Evolutionary conservation across 1,140 invertebrate genomes (phyloP), one percentile per base, ranked within the genome.

Genomic region (Chironomus striatipennis): DNA sequence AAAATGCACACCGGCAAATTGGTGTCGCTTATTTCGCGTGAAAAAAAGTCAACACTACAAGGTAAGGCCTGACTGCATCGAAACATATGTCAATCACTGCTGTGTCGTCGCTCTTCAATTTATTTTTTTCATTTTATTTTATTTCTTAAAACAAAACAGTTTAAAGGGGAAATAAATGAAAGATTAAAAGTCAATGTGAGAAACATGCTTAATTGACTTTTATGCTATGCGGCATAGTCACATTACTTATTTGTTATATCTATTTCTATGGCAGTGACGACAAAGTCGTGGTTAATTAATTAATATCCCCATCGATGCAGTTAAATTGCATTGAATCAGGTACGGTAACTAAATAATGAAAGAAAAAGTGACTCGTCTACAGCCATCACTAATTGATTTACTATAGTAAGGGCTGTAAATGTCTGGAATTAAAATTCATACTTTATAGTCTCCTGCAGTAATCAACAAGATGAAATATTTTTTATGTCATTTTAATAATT

Each of bases 211-310:
- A 34, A 34, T 34, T 34, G 24, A 34, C 24, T 34, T n/a, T 34
- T 34, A 34, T 34, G 24, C 24, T 5, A 34, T 34, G 24, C 24
- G 24, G 24, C 24, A 2, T 34, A 34, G 24, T 34, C 24, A 34
- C 24, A 34, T 34, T 34, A 34, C 24, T 34, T 34, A 34, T 34
- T 34, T 34, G 5, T 2, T 34, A 34, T 34, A 34, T 34, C 24
- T 34, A 34, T 34, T 34, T 34, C 24, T 34, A 34, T 34, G 24
- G 5, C 1, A 34, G 24, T 34, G 24, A 34, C 24, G 1, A 57
- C 12, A n/a, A n/a, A 57, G 47, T 57, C 47, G 47, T 57, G 47
- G 47, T 57, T 57, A 57, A 57, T 57, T 57, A 57, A 57, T 57
- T 57, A 57, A 57, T 57, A 57, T 57, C 47, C 12, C 15, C 12